Percentiles rank a stretch among this genome's conserved stretches.
Conservation (phyloP, 2,888 invertebrate genomes). For the Agapetus fuscipes region DNA sequence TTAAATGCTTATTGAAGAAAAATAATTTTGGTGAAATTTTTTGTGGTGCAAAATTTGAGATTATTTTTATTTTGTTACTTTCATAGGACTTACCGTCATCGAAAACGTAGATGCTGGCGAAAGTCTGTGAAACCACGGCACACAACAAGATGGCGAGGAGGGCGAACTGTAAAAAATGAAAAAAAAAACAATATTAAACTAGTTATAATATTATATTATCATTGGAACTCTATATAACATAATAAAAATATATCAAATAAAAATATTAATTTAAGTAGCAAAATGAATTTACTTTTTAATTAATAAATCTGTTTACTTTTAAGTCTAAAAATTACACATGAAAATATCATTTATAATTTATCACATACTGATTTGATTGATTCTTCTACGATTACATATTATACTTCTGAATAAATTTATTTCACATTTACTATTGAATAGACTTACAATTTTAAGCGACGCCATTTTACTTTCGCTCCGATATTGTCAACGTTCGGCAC, state of each 20-base stretch:
- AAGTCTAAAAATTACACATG: too few species aligned
- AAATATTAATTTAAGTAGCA: not conserved
- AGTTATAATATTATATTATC: conserved; percentile 2
- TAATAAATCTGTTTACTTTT: too few species aligned
- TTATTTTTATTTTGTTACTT: not conserved
- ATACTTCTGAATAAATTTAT: too few species aligned
- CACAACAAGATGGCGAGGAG: conserved; percentile 13
- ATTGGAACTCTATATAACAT: conserved; percentile 1
- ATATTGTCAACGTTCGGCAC: conserved; percentile 1
- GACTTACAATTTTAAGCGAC: conserved; percentile 18
- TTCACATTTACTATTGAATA: too few species aligned
- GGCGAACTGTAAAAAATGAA: conserved; percentile 10
- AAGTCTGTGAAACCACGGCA: conserved; percentile 13
- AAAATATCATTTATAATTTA: too few species aligned
- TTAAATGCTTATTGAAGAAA: too few species aligned
- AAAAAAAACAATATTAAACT: conserved; percentile 2
- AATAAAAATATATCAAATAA: not conserved
- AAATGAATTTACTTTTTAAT: too few species aligned
- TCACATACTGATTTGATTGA: too few species aligned
- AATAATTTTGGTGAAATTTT: too few species aligned
- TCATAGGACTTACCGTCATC: conserved; percentile 9
- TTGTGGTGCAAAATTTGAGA: too few species aligned
- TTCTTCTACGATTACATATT: too few species aligned
- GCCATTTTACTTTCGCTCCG: conserved; percentile 10
- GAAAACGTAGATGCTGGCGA: conserved; percentile 11